Base-by-base conservation (phyloP, 2,797 vertebrate species). In the Fringilla coelebs region DNA sequence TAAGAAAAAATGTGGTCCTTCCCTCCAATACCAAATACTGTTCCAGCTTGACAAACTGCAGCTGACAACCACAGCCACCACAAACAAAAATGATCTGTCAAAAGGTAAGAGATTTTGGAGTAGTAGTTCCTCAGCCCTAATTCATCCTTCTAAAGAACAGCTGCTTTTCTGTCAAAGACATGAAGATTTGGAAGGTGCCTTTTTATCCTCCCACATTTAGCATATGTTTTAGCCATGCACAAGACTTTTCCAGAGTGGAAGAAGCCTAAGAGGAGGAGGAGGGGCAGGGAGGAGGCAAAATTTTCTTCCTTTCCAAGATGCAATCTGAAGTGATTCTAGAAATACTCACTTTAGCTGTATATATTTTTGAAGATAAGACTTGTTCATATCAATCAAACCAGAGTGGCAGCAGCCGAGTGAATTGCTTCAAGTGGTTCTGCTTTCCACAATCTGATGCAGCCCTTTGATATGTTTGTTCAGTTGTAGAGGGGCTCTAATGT, bases 361-460 rank as follows among this genome's bases (percentile, higher is more conserved):
- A 34, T 89, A 71, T 93, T 96, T 96, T 94, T 92, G 85, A 95
- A 97, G 83, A 89, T 95, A 96, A 93, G 83, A 28, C 78, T 93
- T 88, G 75, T 70, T 93, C 52, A 15, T 63, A 89, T 94, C 88
- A 95, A 94, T 95, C 94, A 96, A 87, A 92, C 67, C 49, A 70
- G 73, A 96, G 73, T 63, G 90, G 68, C 76, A 96, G 83, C 84
- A 92, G 72, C 75, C 28, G 28, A 95, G 81, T 73, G 87, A 91
- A 45, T 91, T 89, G 31, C 88, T 95, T 94, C 71, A 76, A 86
- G 60, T 80, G 57, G 51, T 19, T 93, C 90, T 95, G 63, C 71
- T 95, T 88, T 85, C 41, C 63, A 93, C 62, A n/a, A 31, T 73
- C 70, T 80, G 80, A 65, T 75, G n/a, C 49, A 78, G 40, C 58